Evolutionary conservation across 2,888 invertebrate species (phyloP).

Genomic region (Tinea semifulvella): DNA sequence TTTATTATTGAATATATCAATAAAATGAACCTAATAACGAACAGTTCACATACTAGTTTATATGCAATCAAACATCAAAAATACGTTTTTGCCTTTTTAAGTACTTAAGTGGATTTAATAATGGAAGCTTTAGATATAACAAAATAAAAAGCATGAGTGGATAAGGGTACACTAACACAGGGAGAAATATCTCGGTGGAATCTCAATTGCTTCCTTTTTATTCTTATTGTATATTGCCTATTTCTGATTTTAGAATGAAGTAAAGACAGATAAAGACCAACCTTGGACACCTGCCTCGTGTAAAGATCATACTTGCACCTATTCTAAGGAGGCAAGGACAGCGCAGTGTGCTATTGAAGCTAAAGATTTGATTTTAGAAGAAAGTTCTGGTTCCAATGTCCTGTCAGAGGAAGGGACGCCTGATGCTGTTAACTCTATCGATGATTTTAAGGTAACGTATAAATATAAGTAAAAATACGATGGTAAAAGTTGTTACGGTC

Average conservation of each 20-base stretch:
- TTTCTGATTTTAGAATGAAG: neutral
- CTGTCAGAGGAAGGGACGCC: neutral
- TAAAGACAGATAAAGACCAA: slow-evolving; percentile 19
- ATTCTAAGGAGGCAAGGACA: slow-evolving; percentile 40
- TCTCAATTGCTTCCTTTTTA: neutral
- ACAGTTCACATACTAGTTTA: no score
- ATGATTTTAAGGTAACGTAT: neutral
- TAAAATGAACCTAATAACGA: no score
- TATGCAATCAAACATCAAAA: no score
- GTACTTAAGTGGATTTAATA: no score
- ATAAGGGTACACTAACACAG: no score
- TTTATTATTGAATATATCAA: no score
- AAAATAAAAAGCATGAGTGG: no score
- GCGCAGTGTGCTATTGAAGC: slow-evolving; percentile 33
- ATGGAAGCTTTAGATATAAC: no score
- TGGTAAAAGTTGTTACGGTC: no score
- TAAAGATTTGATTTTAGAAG: neutral
- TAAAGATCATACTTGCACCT: slow-evolving; percentile 28
- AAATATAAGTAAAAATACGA: no score
- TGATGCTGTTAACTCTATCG: neutral
- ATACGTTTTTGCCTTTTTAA: no score
- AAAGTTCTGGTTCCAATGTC: neutral
- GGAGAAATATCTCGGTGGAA: no score
- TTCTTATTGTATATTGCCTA: neutral
- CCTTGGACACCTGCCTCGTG: slow-evolving; percentile 32